Base-by-base conservation (phyloP, 2,888 invertebrate species). In the Matsumyia berberina region DNA sequence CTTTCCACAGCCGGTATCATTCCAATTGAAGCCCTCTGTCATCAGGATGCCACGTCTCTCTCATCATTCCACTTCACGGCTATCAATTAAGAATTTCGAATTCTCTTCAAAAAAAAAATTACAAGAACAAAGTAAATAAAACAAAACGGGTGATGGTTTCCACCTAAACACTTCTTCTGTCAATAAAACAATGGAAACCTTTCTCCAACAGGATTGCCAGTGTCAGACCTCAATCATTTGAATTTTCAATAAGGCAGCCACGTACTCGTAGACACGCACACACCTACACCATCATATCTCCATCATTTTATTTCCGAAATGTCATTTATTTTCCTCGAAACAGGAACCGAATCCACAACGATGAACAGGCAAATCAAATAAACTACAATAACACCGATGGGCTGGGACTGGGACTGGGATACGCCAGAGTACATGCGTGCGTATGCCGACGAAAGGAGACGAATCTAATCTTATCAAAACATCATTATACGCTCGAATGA, bases 391-490 rank as follows among this genome's bases (percentile, higher is more conserved):
- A 53, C 53, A 53, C 24, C 9, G n/a, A 69, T 35, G 31, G 51
- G 9, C 2, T 1, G 24, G 31, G 15, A 11, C 12, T 60, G 7
- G 24, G 4, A 24, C 24, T 29, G 5, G 24, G 58, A 24, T 31
- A 9, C 15, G 53, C 0, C 15, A 17, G 55, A 9, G 15, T 64
- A 19, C 12, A 17, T 53, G 51, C 39, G 39, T 53, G 17, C 11
- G 53, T 31, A 12, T 29, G 19, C 15, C 46, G 19, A 39, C 11
- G 17, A 42, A 15, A 42, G 24, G 15, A 31, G 33, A 66, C 55
- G 60, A 35, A 49, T 60, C 39, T 83, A 73, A 83, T 83, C 79
- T 69, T 79, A 83, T 83, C 62, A 69, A 74, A 83, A 83, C 69
- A 73, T 79, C 67, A 67, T 78, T 79, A 72, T 37, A 31, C 73